A percentile compares a stretch with the other conserved stretches of the same genome.
phyloP scores from a whole-genome alignment of 2,113 vertebrate species.

The Oceanodroma tethys region DNA sequence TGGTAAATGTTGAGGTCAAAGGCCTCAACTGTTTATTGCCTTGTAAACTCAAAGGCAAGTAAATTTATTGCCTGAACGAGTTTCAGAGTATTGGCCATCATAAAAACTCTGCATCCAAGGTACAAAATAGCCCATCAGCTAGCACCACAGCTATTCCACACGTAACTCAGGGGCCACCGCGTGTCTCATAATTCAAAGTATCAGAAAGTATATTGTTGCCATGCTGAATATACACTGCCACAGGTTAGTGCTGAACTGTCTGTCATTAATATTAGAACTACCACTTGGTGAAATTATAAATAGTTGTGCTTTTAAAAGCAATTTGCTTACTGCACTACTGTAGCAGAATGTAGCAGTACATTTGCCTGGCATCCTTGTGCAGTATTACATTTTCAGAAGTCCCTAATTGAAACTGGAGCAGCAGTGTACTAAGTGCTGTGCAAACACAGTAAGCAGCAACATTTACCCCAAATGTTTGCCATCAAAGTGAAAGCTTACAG shows the following conservation, averaged over 20 bases:
- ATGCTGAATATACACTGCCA: background rate
- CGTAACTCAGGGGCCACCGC: slow-evolving; percentile 8
- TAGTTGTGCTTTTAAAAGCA: slow-evolving; percentile 25
- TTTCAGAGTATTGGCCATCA: slow-evolving; percentile 78
- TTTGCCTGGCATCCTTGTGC: background rate
- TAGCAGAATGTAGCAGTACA: background rate
- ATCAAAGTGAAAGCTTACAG: background rate
- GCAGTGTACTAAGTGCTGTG: background rate
- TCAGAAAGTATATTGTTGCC: background rate
- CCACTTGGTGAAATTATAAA: slow-evolving; percentile 28
- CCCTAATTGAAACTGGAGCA: background rate
- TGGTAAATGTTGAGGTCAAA: slow-evolving; percentile 83
- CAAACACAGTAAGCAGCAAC: background rate
- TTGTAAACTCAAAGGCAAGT: slow-evolving; percentile 86
- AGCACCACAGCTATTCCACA: slow-evolving; percentile 45
- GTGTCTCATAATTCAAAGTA: slow-evolving; percentile 40
- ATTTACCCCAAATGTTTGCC: background rate
- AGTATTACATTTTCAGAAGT: background rate
- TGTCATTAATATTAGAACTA: slow-evolving; percentile 36
- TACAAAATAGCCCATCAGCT: slow-evolving; percentile 65
- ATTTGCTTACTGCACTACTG: background rate
- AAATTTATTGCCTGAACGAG: slow-evolving; percentile 81
- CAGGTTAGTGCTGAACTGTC: background rate
- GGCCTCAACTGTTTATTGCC: slow-evolving; percentile 83
- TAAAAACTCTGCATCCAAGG: slow-evolving; percentile 74